Base-by-base conservation (phyloP, 2,888 invertebrate species). In the Drosophila suboccidentalis region DNA sequence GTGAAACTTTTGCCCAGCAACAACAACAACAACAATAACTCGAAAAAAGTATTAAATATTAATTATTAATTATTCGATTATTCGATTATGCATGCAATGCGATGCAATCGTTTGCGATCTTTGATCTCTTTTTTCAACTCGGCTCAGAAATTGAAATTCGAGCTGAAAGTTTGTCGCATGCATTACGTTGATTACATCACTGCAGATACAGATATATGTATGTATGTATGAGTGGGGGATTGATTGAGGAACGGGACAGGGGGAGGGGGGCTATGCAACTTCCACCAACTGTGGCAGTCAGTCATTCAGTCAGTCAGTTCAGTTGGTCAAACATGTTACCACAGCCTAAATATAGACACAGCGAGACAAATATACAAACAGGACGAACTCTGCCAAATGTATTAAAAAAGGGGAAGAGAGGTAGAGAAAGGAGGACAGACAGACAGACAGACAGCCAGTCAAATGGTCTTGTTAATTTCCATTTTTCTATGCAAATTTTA, bases 401-500 rank as follows among this genome's bases (percentile, higher is more conserved):
- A 26, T 29, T 41, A 38, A 15, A 50, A n/a, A 13, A 11, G 13
- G 17, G 68, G n/a, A 34, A 11, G 53, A 15, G 41, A 34, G 41
- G 15, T 0, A 29, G 57, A 44, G 60, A 34, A 47, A 57, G 19
- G 44, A 44, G 29, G 58, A 22, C 22, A 4, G 22, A 41, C 29
- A 58, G 80, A 82, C 85, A 83, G 80, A 41, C 29, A 59, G 80
- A 82, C 86, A 88, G 80, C 83, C 72, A 88, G 81, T 87, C 77
- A 80, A 81, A 88, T 85, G 85, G 85, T 90, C 85, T 89, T 90
- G 90, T 89, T 89, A 90, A 91, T 88, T 90, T 82, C 90, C 90
- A 90, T 90, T 83, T 90, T 88, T 90, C 85, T 81, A 90, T 90
- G 91, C 90, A 90, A 90, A 90, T 90, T 85, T 89, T 71, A 71